phyloP scores from a whole-genome alignment of 2,113 vertebrate genomes.

The Catharus fuscescens region DNA sequence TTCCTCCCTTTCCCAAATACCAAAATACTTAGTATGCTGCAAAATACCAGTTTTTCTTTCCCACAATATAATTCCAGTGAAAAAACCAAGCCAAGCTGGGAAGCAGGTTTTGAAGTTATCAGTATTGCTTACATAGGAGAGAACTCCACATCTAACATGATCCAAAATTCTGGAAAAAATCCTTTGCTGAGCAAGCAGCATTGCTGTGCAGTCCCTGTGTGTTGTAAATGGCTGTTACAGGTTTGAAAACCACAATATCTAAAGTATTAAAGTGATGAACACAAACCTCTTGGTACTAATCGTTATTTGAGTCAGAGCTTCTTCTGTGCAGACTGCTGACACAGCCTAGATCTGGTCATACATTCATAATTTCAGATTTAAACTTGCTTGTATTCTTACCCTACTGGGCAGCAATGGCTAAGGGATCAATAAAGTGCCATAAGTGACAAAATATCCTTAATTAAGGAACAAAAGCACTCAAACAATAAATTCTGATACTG shows the following conservation, averaged over 20 bases:
- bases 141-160: background rate
- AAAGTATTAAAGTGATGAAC: background rate
- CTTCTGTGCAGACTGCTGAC: background rate
- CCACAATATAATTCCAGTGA: background rate
- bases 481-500: background rate
- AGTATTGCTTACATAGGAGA: rapidly evolving
- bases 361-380: background rate
- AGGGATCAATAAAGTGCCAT: background rate
- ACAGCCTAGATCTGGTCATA: background rate
- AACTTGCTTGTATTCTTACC: background rate
- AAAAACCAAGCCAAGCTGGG: background rate
- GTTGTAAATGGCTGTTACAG: background rate
- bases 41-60: rapidly evolving
- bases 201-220: rapidly evolving
- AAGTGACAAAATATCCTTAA: background rate
- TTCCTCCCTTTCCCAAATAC: background rate
- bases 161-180: background rate
- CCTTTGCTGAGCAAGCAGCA: background rate
- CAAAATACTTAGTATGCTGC: rapidly evolving
- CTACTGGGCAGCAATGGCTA: background rate
- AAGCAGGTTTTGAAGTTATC: background rate
- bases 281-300: background rate
- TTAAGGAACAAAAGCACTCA: background rate
- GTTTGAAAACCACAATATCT: background rate
- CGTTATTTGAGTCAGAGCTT: rapidly evolving